Evolutionary conservation across 2,797 vertebrate genomes (phyloP).

Genomic region (Pogonophryne albipinna): DNA sequence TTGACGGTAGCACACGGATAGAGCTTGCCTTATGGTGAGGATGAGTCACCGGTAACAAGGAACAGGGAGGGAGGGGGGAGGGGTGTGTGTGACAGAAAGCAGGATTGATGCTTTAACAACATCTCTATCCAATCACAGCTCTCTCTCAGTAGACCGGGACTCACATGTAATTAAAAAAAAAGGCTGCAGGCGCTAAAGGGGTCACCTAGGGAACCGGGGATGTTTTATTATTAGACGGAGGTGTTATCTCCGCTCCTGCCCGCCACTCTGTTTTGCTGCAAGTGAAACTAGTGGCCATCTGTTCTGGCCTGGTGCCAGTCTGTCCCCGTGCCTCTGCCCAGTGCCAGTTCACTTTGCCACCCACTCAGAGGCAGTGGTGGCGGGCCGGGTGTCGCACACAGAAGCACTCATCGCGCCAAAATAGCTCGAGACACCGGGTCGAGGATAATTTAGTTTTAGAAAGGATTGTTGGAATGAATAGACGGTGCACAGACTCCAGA

Average conservation of each 20-base stretch:
- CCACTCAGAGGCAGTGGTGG: constrained; percentile 48
- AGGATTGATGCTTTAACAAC: constrained; percentile 53
- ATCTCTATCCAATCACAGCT: constrained; percentile 51
- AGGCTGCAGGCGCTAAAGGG: constrained; percentile 52
- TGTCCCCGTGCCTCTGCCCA: constrained; percentile 41
- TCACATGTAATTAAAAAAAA: constrained; percentile 74
- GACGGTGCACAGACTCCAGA: constrained; percentile 24
- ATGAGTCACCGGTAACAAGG: constrained; percentile 65
- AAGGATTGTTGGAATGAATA: background rate
- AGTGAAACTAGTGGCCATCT: constrained; percentile 71
- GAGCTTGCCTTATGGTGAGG: constrained; percentile 48
- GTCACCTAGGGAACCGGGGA: constrained; percentile 57
- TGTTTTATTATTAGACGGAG: constrained; percentile 67
- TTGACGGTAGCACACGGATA: constrained; percentile 40
- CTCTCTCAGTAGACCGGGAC: constrained; percentile 45
- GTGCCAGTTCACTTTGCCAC: constrained; percentile 57
- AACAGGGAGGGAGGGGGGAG: background rate
- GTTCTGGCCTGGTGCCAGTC: constrained; percentile 55
- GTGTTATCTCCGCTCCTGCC: constrained; percentile 61
- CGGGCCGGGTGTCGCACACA: constrained; percentile 52
- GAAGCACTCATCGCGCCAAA: constrained; percentile 34
- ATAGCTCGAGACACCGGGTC: constrained; percentile 8
- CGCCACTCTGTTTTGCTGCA: constrained; percentile 57
- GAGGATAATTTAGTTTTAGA: constrained; percentile 21
- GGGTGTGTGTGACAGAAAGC: constrained; percentile 29